phyloP scores from a whole-genome alignment of 2,113 vertebrate species.

The Corydoras maculifer region DNA sequence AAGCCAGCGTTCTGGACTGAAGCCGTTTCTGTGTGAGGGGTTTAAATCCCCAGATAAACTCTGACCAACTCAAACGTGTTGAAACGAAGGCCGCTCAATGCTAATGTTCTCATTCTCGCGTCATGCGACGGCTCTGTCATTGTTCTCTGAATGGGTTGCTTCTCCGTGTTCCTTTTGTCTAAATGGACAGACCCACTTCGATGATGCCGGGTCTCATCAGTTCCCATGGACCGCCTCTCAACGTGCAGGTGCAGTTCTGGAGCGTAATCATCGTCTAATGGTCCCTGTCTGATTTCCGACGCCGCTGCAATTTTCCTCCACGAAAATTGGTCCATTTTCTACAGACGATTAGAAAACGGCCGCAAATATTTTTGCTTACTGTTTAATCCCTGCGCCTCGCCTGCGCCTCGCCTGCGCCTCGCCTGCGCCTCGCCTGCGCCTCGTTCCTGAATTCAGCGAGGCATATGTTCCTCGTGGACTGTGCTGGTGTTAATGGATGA shows the following conservation, averaged over 20 bases:
- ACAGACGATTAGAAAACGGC: slow-evolving; percentile 30
- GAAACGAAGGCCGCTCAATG: no score
- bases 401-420: slow-evolving; percentile 8
- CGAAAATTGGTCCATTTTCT: slow-evolving; percentile 32
- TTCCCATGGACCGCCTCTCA: slow-evolving; percentile 4
- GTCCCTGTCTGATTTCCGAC: slow-evolving; percentile 22
- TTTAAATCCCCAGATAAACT: background rate
- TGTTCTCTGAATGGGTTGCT: slow-evolving; percentile 12
- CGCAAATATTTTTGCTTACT: slow-evolving; percentile 29
- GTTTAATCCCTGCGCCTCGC: slow-evolving; percentile 3
- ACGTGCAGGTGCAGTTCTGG: slow-evolving; percentile 2
- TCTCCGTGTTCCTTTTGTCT: slow-evolving; percentile 11
- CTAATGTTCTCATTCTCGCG: background rate
- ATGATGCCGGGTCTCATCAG: background rate
- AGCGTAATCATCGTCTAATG: slow-evolving; percentile 21
- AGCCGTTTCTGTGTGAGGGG: no score
- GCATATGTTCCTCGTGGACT: no score
- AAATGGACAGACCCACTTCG: background rate
- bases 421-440: slow-evolving; percentile 1
- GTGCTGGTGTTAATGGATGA: no score
- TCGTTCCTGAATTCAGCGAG: no score
- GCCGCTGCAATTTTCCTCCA: slow-evolving; percentile 21
- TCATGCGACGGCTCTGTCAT: slow-evolving; percentile 7
- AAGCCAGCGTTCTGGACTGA: no score
- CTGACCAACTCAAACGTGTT: background rate